phyloP scores from a whole-genome alignment of 2,113 vertebrate genomes.

The Bolborhynchus lineola region DNA sequence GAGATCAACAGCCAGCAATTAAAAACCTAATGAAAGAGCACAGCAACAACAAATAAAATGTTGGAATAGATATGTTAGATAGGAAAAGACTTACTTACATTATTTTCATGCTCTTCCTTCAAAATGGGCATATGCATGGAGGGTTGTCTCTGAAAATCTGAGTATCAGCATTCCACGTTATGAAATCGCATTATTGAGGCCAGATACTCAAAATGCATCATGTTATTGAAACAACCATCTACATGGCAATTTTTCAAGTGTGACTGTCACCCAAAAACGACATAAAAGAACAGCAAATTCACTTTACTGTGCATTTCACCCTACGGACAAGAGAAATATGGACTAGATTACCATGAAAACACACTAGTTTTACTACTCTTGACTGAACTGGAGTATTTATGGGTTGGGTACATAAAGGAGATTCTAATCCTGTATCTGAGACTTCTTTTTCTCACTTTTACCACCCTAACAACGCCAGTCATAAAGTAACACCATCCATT shows the following conservation, averaged over 20 bases:
- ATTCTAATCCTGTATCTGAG: background rate
- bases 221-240: background rate
- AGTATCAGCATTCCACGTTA: background rate
- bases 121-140: background rate
- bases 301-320: background rate
- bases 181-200: background rate
- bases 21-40: background rate
- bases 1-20: background rate
- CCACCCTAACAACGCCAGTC: background rate
- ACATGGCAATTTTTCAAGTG: background rate
- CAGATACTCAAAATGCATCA: background rate
- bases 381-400: background rate
- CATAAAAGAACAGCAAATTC: background rate
- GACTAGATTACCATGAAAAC: background rate
- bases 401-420: background rate
- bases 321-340: background rate
- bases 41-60: background rate
- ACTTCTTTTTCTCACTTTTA: background rate
- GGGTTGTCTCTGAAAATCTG: background rate
- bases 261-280: background rate
- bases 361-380: background rate
- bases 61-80: background rate
- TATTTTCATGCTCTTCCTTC: background rate
- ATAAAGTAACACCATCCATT: accelerated
- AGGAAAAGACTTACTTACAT: background rate